Conservation (phyloP, 2,888 invertebrate species). For the Atethmia centrago region DNA sequence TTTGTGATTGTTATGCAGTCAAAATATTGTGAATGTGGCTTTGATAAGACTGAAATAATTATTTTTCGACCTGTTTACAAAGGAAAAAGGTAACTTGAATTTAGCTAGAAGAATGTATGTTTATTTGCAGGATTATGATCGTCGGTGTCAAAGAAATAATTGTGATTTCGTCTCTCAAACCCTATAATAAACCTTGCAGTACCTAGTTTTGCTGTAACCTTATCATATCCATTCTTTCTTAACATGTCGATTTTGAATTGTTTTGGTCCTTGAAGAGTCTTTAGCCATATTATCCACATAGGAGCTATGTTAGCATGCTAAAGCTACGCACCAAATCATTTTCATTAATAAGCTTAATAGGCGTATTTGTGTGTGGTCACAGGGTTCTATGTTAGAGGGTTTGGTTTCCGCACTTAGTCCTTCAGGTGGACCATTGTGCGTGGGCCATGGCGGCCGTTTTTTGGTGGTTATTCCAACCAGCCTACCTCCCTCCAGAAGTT, state of each 20-base stretch:
- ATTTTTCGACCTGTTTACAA: constrained; percentile 30
- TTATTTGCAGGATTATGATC: background rate
- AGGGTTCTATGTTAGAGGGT: too few relatives aligned
- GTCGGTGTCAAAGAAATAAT: background rate
- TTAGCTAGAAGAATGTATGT: background rate
- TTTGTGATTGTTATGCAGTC: constrained; percentile 29
- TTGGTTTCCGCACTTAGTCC: too few relatives aligned
- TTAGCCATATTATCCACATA: constrained; percentile 22
- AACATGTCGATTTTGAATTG: background rate
- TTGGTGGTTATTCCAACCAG: too few relatives aligned
- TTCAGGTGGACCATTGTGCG: too few relatives aligned
- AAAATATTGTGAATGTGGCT: constrained; percentile 35
- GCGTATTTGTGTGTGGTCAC: constrained; percentile 5
- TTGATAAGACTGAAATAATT: constrained; percentile 50
- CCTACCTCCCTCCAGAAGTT: too few relatives aligned
- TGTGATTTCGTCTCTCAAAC: background rate
- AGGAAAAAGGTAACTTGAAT: constrained; percentile 12
- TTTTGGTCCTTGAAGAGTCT: constrained; percentile 19
- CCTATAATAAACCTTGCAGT: background rate
- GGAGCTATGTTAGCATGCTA: background rate
- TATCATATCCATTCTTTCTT: constrained; percentile 10
- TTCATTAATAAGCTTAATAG: background rate
- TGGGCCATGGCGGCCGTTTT: too few relatives aligned
- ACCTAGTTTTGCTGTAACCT: background rate
- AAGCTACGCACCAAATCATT: constrained; percentile 22